These are phyloP conservation scores for Platanista minor DNA, from an alignment of 2,113 vertebrate genomes.

Conservation along the genomic window DNA sequence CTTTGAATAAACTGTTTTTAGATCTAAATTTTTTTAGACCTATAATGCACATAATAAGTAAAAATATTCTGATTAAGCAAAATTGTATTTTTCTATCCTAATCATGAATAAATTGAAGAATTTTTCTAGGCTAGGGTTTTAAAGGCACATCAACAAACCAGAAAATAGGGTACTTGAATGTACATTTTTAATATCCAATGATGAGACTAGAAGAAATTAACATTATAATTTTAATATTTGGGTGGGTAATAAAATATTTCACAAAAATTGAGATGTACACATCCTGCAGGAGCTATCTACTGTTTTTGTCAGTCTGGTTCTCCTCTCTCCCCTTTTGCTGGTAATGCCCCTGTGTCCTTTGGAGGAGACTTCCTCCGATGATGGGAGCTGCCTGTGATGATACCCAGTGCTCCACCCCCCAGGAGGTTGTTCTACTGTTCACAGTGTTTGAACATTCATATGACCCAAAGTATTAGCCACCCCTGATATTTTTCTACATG, in stretches of 20 bases:
- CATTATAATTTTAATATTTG: constrained; percentile 7
- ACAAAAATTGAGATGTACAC: neutral
- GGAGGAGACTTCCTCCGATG: neutral
- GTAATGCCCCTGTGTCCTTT: neutral
- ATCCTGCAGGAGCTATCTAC: neutral
- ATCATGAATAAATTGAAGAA: neutral
- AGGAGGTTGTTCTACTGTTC: neutral
- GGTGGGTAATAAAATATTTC: neutral
- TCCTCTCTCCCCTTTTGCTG: neutral
- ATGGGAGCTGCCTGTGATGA: neutral
- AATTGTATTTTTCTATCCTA: neutral
- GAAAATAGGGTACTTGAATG: neutral
- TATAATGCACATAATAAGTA: neutral
- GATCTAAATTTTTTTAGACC: neutral
- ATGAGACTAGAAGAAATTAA: neutral
- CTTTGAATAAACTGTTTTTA: neutral
- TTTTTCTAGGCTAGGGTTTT: constrained; percentile 30
- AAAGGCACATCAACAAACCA: neutral
- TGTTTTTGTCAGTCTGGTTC: neutral
- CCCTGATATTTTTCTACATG: neutral
- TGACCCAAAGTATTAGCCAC: neutral
- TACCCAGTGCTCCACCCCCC: too few species aligned
- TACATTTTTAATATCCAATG: neutral
- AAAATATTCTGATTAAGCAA: constrained; percentile 30
- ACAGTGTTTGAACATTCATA: neutral